phyloP scores from a whole-genome alignment of 2,113 vertebrate genomes.

The Shinisaurus crocodilurus region DNA sequence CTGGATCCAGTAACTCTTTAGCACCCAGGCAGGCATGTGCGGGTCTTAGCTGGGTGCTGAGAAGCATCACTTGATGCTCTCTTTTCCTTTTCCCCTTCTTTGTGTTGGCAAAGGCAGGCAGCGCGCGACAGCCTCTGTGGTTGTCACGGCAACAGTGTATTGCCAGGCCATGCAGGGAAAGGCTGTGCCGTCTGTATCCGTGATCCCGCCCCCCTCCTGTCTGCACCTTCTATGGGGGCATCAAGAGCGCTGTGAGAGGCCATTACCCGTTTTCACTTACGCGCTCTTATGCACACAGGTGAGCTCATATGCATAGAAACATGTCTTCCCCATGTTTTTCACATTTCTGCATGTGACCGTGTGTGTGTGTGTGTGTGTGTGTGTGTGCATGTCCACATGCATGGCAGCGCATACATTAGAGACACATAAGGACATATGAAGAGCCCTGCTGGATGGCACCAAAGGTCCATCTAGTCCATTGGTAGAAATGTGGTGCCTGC shows the following conservation, averaged over 20 bases:
- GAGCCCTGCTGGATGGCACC: too few species aligned
- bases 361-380: not conserved
- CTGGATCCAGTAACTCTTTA: not conserved
- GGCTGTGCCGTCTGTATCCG: conserved; percentile 51
- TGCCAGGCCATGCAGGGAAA: conserved; percentile 38
- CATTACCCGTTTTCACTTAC: too few species aligned
- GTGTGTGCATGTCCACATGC: too few species aligned
- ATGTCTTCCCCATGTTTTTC: not conserved
- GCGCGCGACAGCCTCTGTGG: conserved; percentile 65
- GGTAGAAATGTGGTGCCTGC: too few species aligned
- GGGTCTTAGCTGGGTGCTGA: not conserved
- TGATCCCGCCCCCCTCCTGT: conserved; percentile 28
- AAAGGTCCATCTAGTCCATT: too few species aligned
- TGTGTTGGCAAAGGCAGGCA: conserved; percentile 52
- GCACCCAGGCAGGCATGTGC: not conserved
- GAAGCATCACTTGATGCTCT: conserved; percentile 27
- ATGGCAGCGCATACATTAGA: too few species aligned
- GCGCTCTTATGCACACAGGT: not conserved
- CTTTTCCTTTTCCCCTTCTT: not conserved
- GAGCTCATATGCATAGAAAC: not conserved
- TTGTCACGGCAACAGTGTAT: conserved; percentile 72
- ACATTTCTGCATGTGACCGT: not conserved
- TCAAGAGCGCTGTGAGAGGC: not conserved
- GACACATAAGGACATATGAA: too few species aligned
- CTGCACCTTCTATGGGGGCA: not conserved